Evolutionary conservation across 2,888 invertebrate species (phyloP), one percentile per base, ranked within the genome.

Genomic region (Ischnus inquisitorius): DNA sequence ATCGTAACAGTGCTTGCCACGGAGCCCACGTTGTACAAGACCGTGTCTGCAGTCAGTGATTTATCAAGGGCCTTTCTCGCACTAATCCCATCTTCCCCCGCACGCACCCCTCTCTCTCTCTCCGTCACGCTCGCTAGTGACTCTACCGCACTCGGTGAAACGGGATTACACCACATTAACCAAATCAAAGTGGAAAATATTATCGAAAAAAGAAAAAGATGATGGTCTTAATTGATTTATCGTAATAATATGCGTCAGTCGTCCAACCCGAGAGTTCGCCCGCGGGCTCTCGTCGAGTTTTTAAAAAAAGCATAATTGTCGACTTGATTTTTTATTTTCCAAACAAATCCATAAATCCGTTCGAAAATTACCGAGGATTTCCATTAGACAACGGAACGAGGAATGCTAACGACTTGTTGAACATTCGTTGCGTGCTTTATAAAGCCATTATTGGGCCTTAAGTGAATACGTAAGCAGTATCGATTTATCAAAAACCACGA

Each of bases 361-460:
- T n/a, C 16, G 39, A 57, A 43, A 54, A 34, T 14, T 54, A 16
- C 51, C 12, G 22, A 14, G 51, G 16, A 64, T 75, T 75, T 34
- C 34, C 22, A 64, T 64, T 48, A 16, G 39, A 43, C 46, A 69
- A 57, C 81, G 34, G 87, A 87, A 88, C 87, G 90, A 92, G 90
- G 88, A 88, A 91, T 88, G 89, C 85, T 89, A 91, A 91, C 90
- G 90, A 91, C 88, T 86, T 85, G 83, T 74, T 82, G 85, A 85
- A 78, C 83, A 86, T 86, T 83, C 71, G 83, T 83, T 74, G 85
- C 88, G 82, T 89, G 90, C 90, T 90, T 90, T 91, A 91, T 92
- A 90, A 90, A 92, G 90, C 89, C 89, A 91, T 92, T 91, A 92
- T 90, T 85, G 87, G 84, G 85, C 86, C 82, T 85, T 90, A 88